These are phyloP conservation scores for Ryuthela nishihirai DNA, from an alignment of 2,888 invertebrate species.

Conservation along the genomic window DNA sequence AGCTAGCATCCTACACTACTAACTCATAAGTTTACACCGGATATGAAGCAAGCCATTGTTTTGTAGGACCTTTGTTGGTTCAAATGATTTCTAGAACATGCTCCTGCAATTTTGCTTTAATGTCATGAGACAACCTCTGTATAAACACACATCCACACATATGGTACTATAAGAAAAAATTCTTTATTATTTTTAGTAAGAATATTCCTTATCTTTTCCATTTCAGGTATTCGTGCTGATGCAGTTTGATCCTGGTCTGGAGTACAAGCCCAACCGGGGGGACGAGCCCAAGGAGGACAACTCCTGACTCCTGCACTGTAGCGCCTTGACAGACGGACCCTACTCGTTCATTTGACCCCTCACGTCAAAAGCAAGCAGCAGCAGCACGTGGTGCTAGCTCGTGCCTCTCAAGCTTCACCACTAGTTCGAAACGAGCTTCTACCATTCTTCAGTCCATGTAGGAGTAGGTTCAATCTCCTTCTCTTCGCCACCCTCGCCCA, in stretches of 20 bases:
- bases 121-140: too few relatives aligned
- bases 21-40: too few relatives aligned
- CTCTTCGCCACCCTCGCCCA: too few relatives aligned
- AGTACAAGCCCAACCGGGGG: slow-evolving; percentile 59
- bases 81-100: too few relatives aligned
- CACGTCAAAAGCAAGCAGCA: background rate
- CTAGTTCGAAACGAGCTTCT: background rate
- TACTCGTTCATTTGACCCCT: slow-evolving; percentile 76
- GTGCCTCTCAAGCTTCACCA: background rate
- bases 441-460: background rate
- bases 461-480: background rate
- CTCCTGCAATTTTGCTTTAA: too few relatives aligned
- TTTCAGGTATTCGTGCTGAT: slow-evolving; percentile 96
- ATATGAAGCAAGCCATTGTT: too few relatives aligned
- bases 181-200: too few relatives aligned
- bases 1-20: too few relatives aligned
- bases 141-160: too few relatives aligned
- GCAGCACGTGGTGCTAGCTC: background rate
- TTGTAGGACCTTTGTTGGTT: too few relatives aligned
- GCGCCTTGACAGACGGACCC: slow-evolving; percentile 97
- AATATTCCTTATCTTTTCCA: too few relatives aligned
- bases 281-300: slow-evolving; percentile 71
- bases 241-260: slow-evolving; percentile 97
- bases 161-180: too few relatives aligned
- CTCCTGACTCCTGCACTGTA: slow-evolving; percentile 98